A percentile compares a stretch with the other conserved stretches of the same genome.
Conservation (phyloP, 2,797 vertebrate genomes). For the Lerista edwardsae region DNA sequence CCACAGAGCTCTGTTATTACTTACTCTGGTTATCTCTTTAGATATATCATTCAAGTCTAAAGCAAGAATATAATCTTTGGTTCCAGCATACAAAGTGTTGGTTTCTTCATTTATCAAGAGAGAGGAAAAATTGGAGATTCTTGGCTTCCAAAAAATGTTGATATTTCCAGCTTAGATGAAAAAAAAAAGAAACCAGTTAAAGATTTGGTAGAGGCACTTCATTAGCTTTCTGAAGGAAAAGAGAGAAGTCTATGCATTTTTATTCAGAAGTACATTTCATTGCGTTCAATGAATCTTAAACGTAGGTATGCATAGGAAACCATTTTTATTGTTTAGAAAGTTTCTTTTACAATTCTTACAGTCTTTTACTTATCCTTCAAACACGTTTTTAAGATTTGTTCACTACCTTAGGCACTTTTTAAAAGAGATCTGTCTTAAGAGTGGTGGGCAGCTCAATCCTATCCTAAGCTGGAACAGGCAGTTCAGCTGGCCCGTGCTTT, state of each 20-base stretch:
- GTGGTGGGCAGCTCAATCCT: too few species aligned
- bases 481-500: too few species aligned
- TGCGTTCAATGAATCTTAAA: too few species aligned
- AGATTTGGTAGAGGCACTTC: neutral
- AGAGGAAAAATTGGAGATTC: conserved; percentile 78
- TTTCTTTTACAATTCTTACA: neutral
- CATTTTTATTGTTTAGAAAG: neutral
- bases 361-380: too few species aligned
- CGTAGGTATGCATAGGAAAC: too few species aligned
- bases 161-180: conserved; percentile 67
- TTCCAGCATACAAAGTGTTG: conserved; percentile 78
- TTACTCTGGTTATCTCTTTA: conserved; percentile 72
- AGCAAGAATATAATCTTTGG: conserved; percentile 79
- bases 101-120: conserved; percentile 79
- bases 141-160: conserved; percentile 74
- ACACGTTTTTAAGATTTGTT: neutral
- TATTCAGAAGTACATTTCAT: too few species aligned
- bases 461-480: too few species aligned
- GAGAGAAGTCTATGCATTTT: neutral
- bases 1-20: conserved; percentile 11
- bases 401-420: neutral
- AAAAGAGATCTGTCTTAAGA: neutral
- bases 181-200: conserved; percentile 1
- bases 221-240: neutral
- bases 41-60: conserved; percentile 78